Percentiles rank a stretch among this genome's conserved stretches.
These are phyloP conservation scores for Geophilus truncorum DNA, from an alignment of 2,888 invertebrate species.

Conservation along the genomic window DNA sequence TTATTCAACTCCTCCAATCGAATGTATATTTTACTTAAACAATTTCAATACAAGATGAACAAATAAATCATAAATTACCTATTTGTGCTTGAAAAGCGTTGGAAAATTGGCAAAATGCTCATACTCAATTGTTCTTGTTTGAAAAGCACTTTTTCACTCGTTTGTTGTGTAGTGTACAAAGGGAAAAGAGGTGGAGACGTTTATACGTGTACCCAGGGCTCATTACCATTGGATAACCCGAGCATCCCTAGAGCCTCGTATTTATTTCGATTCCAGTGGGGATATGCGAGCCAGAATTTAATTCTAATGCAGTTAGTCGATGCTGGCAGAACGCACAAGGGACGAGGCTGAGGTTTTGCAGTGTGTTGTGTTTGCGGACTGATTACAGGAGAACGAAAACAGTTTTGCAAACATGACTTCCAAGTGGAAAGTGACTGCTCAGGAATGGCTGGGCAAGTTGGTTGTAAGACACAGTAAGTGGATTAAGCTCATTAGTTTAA, in stretches of 20 bases:
- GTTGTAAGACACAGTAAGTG: not conserved
- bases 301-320: constrained; percentile 20
- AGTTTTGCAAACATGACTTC: not conserved
- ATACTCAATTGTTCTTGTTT: not conserved
- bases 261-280: constrained; percentile 8
- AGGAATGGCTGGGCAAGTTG: constrained; percentile 20
- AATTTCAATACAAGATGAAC: too few species aligned
- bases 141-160: not conserved
- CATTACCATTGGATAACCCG: constrained; percentile 3
- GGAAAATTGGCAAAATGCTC: not conserved
- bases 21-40: too few species aligned
- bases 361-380: not conserved
- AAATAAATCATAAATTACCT: not conserved
- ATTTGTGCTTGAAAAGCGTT: not conserved
- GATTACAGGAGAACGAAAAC: not conserved
- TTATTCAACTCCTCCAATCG: too few species aligned
- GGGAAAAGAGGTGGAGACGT: constrained; percentile 4
- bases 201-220: not conserved
- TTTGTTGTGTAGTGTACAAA: not conserved
- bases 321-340: not conserved
- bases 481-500: not conserved
- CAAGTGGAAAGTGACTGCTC: not conserved
- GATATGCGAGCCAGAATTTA: not conserved
- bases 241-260: not conserved
- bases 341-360: constrained; percentile 4